phyloP scores from a whole-genome alignment of 2,888 invertebrate species.

The Melinaea menophilus region DNA sequence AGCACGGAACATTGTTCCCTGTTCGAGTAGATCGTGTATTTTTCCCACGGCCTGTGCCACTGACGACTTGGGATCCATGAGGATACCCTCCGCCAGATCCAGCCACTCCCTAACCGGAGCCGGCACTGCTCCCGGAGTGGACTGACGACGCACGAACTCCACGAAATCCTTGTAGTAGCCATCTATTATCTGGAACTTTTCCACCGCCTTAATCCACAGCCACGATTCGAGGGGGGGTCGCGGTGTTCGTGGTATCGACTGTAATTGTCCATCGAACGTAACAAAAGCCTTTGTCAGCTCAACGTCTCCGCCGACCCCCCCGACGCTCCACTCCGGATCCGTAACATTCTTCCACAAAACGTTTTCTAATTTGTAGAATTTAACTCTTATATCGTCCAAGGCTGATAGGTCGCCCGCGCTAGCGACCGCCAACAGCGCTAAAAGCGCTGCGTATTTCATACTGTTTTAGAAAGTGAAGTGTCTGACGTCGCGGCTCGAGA shows the following conservation, averaged over 20 bases:
- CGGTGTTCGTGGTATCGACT: constrained; percentile 49
- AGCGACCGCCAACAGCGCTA: constrained; percentile 42
- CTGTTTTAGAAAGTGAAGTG: constrained; percentile 41
- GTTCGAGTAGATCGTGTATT: constrained; percentile 79
- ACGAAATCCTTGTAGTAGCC: constrained; percentile 83
- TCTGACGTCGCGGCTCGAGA: constrained; percentile 49
- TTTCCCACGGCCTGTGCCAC: constrained; percentile 77
- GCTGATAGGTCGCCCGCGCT: constrained; percentile 53
- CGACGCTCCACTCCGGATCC: constrained; percentile 56
- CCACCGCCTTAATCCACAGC: constrained; percentile 81
- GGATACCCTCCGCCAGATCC: constrained; percentile 81
- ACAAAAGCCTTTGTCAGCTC: constrained; percentile 78
- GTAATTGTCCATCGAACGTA: constrained; percentile 73
- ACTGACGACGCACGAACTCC: constrained; percentile 74
- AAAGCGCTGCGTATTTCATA: constrained; percentile 61
- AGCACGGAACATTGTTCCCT: constrained; percentile 81
- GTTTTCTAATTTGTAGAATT: constrained; percentile 78
- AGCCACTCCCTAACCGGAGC: constrained; percentile 68
- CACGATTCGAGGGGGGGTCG: constrained; percentile 65
- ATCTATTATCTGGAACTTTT: constrained; percentile 80
- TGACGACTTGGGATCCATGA: constrained; percentile 79
- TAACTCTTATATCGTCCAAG: constrained; percentile 79
- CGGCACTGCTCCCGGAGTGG: constrained; percentile 56
- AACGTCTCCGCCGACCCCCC: constrained; percentile 70
- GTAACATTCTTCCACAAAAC: constrained; percentile 70